A percentile compares a stretch with the other conserved stretches of the same genome.
phyloP scores from a whole-genome alignment of 92 coral and sea anemone genomes.

The Phymanthus crucifer region DNA sequence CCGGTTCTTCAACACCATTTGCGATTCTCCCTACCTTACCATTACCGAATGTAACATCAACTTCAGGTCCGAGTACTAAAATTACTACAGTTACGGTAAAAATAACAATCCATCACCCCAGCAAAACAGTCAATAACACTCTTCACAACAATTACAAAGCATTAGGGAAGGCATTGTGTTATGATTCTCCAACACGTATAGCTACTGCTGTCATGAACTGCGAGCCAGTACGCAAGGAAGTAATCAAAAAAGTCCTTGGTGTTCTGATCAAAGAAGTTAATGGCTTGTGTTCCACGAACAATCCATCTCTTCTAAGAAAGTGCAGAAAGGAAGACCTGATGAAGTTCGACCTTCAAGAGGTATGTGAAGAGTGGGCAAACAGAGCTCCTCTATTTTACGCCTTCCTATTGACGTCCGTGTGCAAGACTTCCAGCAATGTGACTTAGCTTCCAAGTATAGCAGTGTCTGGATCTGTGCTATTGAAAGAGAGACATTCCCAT shows the following conservation, averaged over 20 bases:
- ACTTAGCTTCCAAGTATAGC: conserved; percentile 50
- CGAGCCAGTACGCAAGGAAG: conserved; percentile 29
- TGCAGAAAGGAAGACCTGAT: conserved; percentile 38
- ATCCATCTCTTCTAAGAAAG: conserved; percentile 55
- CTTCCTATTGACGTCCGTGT: conserved; percentile 39
- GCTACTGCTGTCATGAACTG: conserved; percentile 60
- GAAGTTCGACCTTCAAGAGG: conserved; percentile 33
- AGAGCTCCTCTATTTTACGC: conserved; percentile 66
- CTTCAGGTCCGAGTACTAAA: conserved; percentile 20
- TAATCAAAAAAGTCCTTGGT: conserved; percentile 29
- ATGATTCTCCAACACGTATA: conserved; percentile 43
- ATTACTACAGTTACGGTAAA: conserved; percentile 17
- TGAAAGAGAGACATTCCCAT: conserved; percentile 43
- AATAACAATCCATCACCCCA: conserved; percentile 39
- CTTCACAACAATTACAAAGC: conserved; percentile 34
- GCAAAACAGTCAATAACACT: conserved; percentile 40
- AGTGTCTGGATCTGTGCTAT: conserved; percentile 46
- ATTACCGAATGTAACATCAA: conserved; percentile 18
- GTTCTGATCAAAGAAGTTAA: conserved; percentile 33
- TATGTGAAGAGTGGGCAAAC: conserved; percentile 61
- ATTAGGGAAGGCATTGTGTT: conserved; percentile 42
- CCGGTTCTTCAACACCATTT: not conserved
- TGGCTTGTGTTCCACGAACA: conserved; percentile 45
- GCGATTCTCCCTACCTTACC: conserved; percentile 24
- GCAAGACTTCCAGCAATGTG: not conserved